Conservation (phyloP, 2,113 vertebrate genomes). For the Stegastes partitus region DNA sequence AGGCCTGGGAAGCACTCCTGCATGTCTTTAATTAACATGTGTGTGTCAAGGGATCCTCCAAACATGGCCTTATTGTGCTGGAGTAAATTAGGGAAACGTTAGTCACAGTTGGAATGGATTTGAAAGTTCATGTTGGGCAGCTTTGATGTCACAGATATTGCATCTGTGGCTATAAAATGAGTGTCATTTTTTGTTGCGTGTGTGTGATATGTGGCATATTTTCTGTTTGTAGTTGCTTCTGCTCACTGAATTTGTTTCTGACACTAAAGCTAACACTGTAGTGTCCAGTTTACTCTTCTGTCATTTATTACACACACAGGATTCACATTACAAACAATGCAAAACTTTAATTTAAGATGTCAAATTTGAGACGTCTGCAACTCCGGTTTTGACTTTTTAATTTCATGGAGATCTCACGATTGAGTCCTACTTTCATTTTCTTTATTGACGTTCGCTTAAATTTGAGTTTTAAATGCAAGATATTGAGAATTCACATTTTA, state of each 20-base stretch:
- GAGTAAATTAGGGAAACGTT: constrained; percentile 24
- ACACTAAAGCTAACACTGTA: not conserved
- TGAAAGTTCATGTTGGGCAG: constrained; percentile 16
- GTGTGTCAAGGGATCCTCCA: constrained; percentile 47
- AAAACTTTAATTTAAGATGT: too few species aligned
- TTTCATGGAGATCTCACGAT: too few species aligned
- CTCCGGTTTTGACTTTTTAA: too few species aligned
- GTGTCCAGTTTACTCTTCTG: not conserved
- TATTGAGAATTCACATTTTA: too few species aligned
- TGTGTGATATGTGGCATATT: not conserved
- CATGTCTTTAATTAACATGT: constrained; percentile 65
- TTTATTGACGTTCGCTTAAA: too few species aligned
- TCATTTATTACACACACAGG: not conserved
- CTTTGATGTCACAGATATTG: not conserved
- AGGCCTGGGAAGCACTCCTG: constrained; percentile 51
- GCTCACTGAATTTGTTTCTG: constrained; percentile 2
- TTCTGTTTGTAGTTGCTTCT: constrained; percentile 2
- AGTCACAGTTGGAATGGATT: constrained; percentile 1
- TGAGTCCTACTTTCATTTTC: too few species aligned
- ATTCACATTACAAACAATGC: not conserved
- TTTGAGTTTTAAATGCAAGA: too few species aligned
- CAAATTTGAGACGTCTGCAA: too few species aligned
- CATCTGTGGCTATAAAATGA: not conserved
- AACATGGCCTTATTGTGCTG: constrained; percentile 6
- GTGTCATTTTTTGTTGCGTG: not conserved